A percentile compares a stretch with the other conserved stretches of the same genome.
These are phyloP conservation scores for Luperina nickerlii DNA, from an alignment of 2,888 invertebrate species.

Conservation along the genomic window DNA sequence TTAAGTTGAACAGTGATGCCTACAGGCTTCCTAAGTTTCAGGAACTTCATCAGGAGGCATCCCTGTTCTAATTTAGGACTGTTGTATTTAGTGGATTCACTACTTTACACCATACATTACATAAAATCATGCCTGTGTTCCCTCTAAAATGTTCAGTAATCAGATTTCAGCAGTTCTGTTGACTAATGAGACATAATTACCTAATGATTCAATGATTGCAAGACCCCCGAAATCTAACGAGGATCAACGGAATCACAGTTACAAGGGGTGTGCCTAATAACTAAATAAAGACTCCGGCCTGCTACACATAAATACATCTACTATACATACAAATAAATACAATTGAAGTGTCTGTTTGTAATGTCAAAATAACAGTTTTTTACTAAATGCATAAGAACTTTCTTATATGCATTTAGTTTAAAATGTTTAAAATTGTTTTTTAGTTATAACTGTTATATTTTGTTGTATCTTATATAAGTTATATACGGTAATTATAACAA, in stretches of 20 bases:
- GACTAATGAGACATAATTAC: neutral
- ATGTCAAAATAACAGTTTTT: neutral
- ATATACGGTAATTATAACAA: too few species aligned
- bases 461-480: too few species aligned
- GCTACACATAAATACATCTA: neutral
- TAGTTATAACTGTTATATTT: too few species aligned
- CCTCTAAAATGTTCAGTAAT: neutral
- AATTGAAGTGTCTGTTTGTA: neutral
- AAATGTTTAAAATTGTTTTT: too few species aligned
- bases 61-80: slow-evolving; percentile 1
- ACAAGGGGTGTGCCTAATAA: neutral
- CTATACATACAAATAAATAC: too few species aligned
- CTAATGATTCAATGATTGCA: neutral
- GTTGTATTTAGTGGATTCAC: neutral
- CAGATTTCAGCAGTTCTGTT: neutral
- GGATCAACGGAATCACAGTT: neutral
- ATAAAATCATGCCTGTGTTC: neutral
- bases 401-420: too few species aligned
- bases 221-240: neutral
- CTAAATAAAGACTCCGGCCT: neutral
- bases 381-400: too few species aligned
- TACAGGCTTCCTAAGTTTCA: neutral
- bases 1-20: neutral
- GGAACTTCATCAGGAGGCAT: neutral
- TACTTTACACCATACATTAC: neutral